Evolutionary conservation across 2,113 vertebrate species (phyloP).

Genomic region (Actenoides hombroni): DNA sequence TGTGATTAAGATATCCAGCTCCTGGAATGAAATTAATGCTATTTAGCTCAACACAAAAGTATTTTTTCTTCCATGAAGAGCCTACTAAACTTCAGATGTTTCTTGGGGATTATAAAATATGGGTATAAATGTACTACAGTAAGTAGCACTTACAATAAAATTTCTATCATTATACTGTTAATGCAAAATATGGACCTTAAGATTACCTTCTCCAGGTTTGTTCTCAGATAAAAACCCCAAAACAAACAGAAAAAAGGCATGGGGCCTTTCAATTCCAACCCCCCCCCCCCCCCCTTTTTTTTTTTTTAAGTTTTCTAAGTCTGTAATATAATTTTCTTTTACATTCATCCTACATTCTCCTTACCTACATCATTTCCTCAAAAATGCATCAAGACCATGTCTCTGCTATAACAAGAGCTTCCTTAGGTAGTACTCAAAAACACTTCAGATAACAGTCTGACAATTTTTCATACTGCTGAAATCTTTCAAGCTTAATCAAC

Average conservation of each 20-base stretch:
- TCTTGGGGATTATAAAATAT: not conserved
- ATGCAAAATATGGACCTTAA: not conserved
- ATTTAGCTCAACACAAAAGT: not conserved
- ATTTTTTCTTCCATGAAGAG: not conserved
- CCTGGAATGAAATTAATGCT: not conserved
- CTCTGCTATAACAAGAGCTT: not conserved
- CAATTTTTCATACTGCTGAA: not conserved
- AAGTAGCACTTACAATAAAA: not conserved
- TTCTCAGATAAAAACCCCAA: not conserved
- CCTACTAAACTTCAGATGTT: not conserved
- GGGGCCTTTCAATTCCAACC: not conserved
- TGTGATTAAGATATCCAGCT: not conserved
- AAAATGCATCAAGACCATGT: not conserved
- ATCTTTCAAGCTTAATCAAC: not conserved
- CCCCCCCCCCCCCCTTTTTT: not conserved
- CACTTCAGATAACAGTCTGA: not conserved
- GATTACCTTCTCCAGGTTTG: not conserved
- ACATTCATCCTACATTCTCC: not conserved
- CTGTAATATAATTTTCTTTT: not conserved
- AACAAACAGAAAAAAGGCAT: not conserved
- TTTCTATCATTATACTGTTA: not conserved
- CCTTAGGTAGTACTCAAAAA: not conserved
- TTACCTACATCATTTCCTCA: not conserved
- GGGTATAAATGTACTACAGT: not conserved
- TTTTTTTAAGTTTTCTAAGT: not conserved